Conservation (phyloP, 2,888 invertebrate genomes). For the Cephonodes hylas region DNA sequence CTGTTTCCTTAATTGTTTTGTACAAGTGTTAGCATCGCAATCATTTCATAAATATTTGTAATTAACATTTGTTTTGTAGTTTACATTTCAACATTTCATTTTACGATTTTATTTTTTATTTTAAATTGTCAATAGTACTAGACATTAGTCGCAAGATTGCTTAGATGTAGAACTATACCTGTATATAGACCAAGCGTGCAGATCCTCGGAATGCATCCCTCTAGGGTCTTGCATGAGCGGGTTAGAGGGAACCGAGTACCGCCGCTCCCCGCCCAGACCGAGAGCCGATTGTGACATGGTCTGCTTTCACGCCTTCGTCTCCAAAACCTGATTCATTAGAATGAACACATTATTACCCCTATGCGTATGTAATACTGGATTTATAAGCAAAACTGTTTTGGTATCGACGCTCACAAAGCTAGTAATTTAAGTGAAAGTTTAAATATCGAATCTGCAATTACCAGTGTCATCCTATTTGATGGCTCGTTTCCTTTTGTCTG, state of each 20-base stretch:
- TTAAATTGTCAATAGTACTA: not conserved
- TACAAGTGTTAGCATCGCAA: not conserved
- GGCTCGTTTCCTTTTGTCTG: slow-evolving; percentile 35
- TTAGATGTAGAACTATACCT: slow-evolving; percentile 75
- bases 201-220: slow-evolving; percentile 93
- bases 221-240: slow-evolving; percentile 85
- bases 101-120: not conserved
- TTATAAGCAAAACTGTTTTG: not conserved
- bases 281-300: slow-evolving; percentile 72
- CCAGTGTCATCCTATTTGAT: slow-evolving; percentile 25
- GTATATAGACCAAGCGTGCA: slow-evolving; percentile 98
- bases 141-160: not conserved
- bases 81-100: not conserved
- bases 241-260: slow-evolving; percentile 94
- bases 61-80: not conserved
- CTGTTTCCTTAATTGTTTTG: not conserved
- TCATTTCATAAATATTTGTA: not conserved
- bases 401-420: not conserved
- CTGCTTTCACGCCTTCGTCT: slow-evolving; percentile 22
- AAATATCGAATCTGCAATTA: not conserved
- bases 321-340: slow-evolving; percentile 20
- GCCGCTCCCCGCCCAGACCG: slow-evolving; percentile 85
- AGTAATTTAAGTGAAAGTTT: not conserved
- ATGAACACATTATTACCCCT: not conserved
- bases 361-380: not conserved